Evolutionary conservation across 2,888 invertebrate species (phyloP), one percentile per base, ranked within the genome.

Genomic region (Melanargia galathea): DNA sequence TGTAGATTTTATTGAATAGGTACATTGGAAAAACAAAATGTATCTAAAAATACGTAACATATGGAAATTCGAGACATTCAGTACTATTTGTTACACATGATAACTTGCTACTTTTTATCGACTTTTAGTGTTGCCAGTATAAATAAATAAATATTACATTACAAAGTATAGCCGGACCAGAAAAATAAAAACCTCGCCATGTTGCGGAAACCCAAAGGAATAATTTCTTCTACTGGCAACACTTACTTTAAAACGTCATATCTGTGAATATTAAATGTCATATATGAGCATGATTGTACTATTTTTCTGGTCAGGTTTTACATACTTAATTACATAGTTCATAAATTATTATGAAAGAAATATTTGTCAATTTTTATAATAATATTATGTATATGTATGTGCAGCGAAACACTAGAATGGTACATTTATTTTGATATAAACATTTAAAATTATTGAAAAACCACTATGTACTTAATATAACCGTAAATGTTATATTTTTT

Each of bases 41-140:
- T 75, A 64, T 81, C 73, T 74, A 80, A 84, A 86, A 83, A 84
- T 83, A 86, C 78, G 79, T 64, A 68, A 65, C 65, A 72, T 68
- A 71, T 71, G 71, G 66, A 78, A 83, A 86, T 84, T 86, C 80
- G 82, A 85, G 81, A 77, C 66, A 69, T 69, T 83, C 78, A 81
- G 78, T 81, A 78, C 77, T 40, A 65, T 68, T 38, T 30, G 22
- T 26, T 24, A 30, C 26, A 30, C 26, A 35, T 35, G 20, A 43
- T 30, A 46, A 18, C n/a, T 13, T 24, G 46, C 52, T 35, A 60
- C 58, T 60, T 22, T 16, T 51, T 22, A 33, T 52, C 13, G 40
- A 61, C 35, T 11, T 43, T 24, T 35, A 13, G 24, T 55, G 26
- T 38, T 55, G 26, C 55, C 26, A 55, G 24, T 20, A 18, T 18